These are phyloP conservation scores for Acipenser oxyrinchus DNA, from an alignment of 2,797 vertebrate species.

Conservation along the genomic window DNA sequence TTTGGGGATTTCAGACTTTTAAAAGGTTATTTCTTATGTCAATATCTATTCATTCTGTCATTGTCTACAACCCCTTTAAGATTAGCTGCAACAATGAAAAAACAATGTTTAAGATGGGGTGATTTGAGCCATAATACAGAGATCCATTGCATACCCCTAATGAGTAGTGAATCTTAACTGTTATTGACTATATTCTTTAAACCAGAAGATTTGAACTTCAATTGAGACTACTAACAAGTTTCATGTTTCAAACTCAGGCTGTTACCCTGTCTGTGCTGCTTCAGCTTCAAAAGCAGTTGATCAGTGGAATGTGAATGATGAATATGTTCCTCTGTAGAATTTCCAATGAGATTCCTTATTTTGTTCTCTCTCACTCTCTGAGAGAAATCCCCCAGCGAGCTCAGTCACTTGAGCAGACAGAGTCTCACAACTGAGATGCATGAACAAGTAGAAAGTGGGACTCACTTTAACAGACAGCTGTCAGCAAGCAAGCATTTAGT, in stretches of 20 bases:
- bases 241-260: background rate
- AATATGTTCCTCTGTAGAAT: conserved; percentile 15
- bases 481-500: conserved; percentile 14
- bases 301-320: conserved; percentile 19
- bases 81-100: too few relatives aligned
- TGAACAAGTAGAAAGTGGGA: background rate
- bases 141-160: too few relatives aligned
- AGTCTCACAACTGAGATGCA: conserved; percentile 7
- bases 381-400: conserved; percentile 13
- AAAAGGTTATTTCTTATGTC: too few relatives aligned
- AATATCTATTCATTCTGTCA: too few relatives aligned
- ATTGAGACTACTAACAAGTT: background rate
- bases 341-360: conserved; percentile 10
- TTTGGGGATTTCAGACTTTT: too few relatives aligned
- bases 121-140: too few relatives aligned
- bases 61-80: too few relatives aligned
- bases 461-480: conserved; percentile 3
- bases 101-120: too few relatives aligned
- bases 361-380: conserved; percentile 6
- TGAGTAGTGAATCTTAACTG: too few relatives aligned
- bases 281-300: conserved; percentile 21
- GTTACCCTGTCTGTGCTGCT: background rate
- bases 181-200: too few relatives aligned
- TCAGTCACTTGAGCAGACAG: background rate
- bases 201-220: too few relatives aligned